Evolutionary conservation across 2,113 vertebrate species (phyloP).

Genomic region (Lasiurus borealis): DNA sequence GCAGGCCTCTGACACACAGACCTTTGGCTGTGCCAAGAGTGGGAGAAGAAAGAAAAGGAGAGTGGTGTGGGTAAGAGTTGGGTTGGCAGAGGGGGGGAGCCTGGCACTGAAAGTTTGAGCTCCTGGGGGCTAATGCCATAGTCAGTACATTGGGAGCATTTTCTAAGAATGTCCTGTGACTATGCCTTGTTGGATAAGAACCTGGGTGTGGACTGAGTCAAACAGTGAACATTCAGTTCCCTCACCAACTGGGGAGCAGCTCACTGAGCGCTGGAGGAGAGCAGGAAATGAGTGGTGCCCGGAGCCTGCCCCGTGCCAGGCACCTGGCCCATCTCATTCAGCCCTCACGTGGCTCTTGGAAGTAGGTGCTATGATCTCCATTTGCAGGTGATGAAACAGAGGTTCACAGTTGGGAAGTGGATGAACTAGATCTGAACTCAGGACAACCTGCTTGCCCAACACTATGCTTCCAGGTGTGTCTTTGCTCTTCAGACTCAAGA

Average conservation of each 20-base stretch:
- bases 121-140: not conserved
- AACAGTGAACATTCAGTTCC: not conserved
- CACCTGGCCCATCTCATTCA: too few species aligned
- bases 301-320: not conserved
- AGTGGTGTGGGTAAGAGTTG: rapidly evolving
- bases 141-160: rapidly evolving
- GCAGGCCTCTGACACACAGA: not conserved
- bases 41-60: not conserved
- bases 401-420: not conserved
- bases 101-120: not conserved
- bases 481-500: not conserved
- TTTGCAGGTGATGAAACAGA: not conserved
- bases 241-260: not conserved
- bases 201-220: not conserved
- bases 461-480: not conserved
- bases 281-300: not conserved
- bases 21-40: not conserved
- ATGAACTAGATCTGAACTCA: not conserved
- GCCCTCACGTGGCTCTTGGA: not conserved
- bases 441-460: not conserved
- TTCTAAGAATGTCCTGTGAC: not conserved
- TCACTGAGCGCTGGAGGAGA: not conserved
- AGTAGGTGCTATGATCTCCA: not conserved
- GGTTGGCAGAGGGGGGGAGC: too few species aligned
- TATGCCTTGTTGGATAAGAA: not conserved